phyloP scores from a whole-genome alignment of 2,888 invertebrate species.

The Tholera decimalis region DNA sequence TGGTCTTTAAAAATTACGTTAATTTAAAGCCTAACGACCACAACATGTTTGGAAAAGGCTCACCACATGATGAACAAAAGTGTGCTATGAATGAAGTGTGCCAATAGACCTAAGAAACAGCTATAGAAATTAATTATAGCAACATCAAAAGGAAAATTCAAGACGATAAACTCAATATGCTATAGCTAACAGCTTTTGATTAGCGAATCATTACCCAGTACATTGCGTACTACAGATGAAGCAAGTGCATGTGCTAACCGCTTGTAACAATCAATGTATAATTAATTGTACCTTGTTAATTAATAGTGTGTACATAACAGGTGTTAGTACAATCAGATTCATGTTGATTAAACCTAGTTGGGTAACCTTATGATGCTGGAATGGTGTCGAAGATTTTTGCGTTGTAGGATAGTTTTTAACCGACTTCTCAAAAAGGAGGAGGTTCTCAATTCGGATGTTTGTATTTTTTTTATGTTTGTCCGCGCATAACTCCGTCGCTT shows the following conservation, averaged over 20 bases:
- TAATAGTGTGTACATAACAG: conserved; percentile 21
- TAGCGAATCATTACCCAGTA: conserved; percentile 35
- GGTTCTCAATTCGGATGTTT: too few species aligned
- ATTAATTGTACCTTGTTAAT: conserved; percentile 20
- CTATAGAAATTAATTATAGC: too few species aligned
- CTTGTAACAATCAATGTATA: conserved; percentile 26
- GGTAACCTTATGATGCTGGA: conserved; percentile 3
- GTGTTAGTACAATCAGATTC: conserved; percentile 22
- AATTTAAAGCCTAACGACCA: too few species aligned
- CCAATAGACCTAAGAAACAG: too few species aligned
- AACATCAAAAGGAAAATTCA: neutral
- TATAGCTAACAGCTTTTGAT: conserved; percentile 12
- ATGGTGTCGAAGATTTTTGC: neutral
- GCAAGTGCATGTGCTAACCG: conserved; percentile 35
- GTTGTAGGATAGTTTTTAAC: too few species aligned
- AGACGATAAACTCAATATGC: neutral
- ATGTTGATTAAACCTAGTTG: conserved; percentile 25
- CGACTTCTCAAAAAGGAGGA: too few species aligned
- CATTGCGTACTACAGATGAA: conserved; percentile 21
- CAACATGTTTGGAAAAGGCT: too few species aligned
- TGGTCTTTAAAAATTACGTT: too few species aligned
- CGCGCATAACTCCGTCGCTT: too few species aligned
- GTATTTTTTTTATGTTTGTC: too few species aligned
- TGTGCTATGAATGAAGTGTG: too few species aligned
- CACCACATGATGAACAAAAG: too few species aligned